phyloP scores from a whole-genome alignment of 2,888 invertebrate genomes.

The Bellardia pandia region DNA sequence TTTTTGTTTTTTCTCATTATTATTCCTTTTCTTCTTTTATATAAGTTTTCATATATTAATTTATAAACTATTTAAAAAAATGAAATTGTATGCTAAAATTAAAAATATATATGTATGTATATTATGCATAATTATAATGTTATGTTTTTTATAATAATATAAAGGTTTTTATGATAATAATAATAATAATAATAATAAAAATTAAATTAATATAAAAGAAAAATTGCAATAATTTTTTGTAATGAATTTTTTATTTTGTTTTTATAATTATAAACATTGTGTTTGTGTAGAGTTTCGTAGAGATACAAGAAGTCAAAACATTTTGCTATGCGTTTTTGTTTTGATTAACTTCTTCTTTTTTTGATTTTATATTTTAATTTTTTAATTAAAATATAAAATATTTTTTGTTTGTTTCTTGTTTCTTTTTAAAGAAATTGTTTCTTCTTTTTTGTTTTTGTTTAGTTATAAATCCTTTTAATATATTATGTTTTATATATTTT shows the following conservation, averaged over 20 bases:
- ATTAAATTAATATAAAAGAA: conserved; percentile 60
- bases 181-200: conserved; percentile 70
- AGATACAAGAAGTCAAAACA: conserved; percentile 62
- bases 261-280: conserved; percentile 20
- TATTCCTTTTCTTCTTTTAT: conserved; percentile 25
- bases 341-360: conserved; percentile 41
- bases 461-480: conserved; percentile 41
- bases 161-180: conserved; percentile 65
- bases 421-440: conserved; percentile 57
- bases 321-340: conserved; percentile 62
- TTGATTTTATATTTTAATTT: conserved; percentile 31
- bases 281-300: conserved; percentile 53
- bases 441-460: conserved; percentile 27
- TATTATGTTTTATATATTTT: conserved; percentile 53
- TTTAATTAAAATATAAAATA: conserved; percentile 57
- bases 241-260: conserved; percentile 47
- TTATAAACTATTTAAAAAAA: conserved; percentile 70
- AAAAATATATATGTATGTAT: conserved; percentile 67
- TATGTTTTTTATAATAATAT: conserved; percentile 57
- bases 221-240: conserved; percentile 64
- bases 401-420: conserved; percentile 18
- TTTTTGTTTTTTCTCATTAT: conserved; percentile 27
- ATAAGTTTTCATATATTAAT: conserved; percentile 51
- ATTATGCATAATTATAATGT: conserved; percentile 64
- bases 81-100: conserved; percentile 70